Base-by-base conservation (phyloP, 37 sponge, comb jelly and placozoan species). In the Ianthella basta region DNA sequence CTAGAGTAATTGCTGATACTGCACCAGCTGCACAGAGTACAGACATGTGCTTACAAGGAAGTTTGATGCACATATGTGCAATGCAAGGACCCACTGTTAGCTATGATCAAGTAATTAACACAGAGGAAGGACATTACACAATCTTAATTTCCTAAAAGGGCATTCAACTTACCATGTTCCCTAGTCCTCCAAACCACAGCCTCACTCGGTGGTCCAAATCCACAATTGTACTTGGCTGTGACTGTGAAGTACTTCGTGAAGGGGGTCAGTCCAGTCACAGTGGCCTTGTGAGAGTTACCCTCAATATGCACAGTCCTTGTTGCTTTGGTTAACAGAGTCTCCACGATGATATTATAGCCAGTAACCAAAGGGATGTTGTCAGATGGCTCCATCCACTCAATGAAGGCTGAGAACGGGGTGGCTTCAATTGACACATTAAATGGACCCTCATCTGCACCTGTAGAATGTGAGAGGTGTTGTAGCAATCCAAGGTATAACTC, bases 291-390 rank as follows among this genome's bases (percentile, higher is more conserved):
- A n/a, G 35, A 30, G 40, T 60, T 67, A n/a, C 15, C 40, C 0
- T 61, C 21, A 21, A 59, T 81, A 20, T 12, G 4, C 57, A 24
- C 41, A 53, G 13, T 81, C 10, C 66, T 41, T 4, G 70, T 34
- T 50, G 20, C 0, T 29, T 40, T 38, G 24, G n/a, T 56, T 73
- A 72, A 39, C 29, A 33, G 2, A 35, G 37, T 35, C 24, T 14
- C 35, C 24, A 88, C 66, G 8, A 8, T 44, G 50, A 44, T 44
- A 44, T 10, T 44, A 63, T 83, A 89, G 6, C 87, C 89, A 4
- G 18, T 23, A 54, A 93, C 82, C n/a, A 83, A 81, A 36, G 87
- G 87, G 84, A 89, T 89, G 79, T 87, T 89, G 56, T 87, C 75
- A 80, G 86, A 82, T 35, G 89, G 85, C 65, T 89, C 93, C 60